Base-by-base conservation (phyloP, 2,888 invertebrate genomes). In the Autographa pulchrina region DNA sequence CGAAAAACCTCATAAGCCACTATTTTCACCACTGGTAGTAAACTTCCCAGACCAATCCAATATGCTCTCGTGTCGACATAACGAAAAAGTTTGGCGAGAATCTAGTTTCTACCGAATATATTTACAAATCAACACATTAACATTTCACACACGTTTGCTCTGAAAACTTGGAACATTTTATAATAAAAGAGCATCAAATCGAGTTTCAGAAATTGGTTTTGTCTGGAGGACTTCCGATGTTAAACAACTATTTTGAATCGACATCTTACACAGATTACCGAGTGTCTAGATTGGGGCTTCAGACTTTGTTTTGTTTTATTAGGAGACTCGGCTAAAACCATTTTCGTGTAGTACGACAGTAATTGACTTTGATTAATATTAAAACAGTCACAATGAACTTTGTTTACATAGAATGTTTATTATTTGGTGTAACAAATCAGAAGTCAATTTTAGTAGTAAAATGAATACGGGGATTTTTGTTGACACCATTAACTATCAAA, bases 141-240 rank as follows among this genome's bases (percentile, higher is more conserved):
- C 38, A 71, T 73, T 73, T 73, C 61, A 59, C 48, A 77, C 70
- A 68, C 65, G 68, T 70, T 67, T 62, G 56, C 20, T 65, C 38
- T 65, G 16, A 72, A 72, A 72, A 69, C 60, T 70, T 73, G 48
- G 9, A 25, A 25, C 56, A 58, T 43, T 59, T 41, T 64, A 4
- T 35, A 65, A 65, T 67, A 65, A 38, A 59, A 61, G 43, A 71
- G 32, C 52, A 25, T 35, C 65, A 52, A 48, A 62, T 56, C 62
- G 18, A 64, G 62, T 54, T 48, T 56, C 43, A 60, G 63, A 68
- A 63, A 65, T 70, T 62, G 58, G 59, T 68, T 66, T 68, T 59
- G 48, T 70, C 41, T 65, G 31, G 48, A 0, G 63, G 76, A 76
- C 65, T 72, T 68, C 32, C 68, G 52, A 67, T 18, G 35, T 16